phyloP scores from a whole-genome alignment of 2,888 invertebrate genomes.

The Cerceris rybyensis region DNA sequence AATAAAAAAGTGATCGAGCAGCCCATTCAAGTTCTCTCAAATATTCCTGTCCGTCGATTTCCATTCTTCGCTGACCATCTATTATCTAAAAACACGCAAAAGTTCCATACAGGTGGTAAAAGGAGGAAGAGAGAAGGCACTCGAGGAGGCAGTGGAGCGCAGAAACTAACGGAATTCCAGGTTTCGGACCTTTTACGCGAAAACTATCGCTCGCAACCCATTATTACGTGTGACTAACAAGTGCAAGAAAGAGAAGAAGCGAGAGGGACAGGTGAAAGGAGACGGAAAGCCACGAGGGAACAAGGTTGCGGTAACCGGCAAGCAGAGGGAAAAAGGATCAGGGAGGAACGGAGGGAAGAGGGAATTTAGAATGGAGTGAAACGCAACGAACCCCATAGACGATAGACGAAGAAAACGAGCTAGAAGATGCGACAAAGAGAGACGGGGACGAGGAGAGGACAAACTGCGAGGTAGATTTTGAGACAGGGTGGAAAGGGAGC shows the following conservation, averaged over 20 bases:
- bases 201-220: constrained; percentile 32
- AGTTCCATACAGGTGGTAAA: constrained; percentile 4
- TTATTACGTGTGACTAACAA: constrained; percentile 38
- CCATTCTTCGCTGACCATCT: constrained; percentile 5
- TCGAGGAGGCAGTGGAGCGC: constrained; percentile 14
- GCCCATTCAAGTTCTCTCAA: too few relatives aligned
- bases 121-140: not conserved
- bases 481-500: not conserved
- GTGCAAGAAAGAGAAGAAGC: not conserved
- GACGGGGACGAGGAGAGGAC: not conserved
- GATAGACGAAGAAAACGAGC: not conserved
- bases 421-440: not conserved
- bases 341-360: not conserved
- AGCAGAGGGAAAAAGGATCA: not conserved
- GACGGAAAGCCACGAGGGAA: not conserved
- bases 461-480: not conserved
- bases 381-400: too few relatives aligned
- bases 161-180: constrained; percentile 33
- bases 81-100: constrained; percentile 4
- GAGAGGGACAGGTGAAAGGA: constrained; percentile 3
- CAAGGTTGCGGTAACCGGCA: constrained; percentile 10
- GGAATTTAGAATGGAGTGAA: not conserved
- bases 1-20: too few relatives aligned
- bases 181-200: constrained; percentile 24
- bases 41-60: constrained; percentile 14